Conservation (phyloP, 2,113 vertebrate species). For the Microcebus murinus region DNA sequence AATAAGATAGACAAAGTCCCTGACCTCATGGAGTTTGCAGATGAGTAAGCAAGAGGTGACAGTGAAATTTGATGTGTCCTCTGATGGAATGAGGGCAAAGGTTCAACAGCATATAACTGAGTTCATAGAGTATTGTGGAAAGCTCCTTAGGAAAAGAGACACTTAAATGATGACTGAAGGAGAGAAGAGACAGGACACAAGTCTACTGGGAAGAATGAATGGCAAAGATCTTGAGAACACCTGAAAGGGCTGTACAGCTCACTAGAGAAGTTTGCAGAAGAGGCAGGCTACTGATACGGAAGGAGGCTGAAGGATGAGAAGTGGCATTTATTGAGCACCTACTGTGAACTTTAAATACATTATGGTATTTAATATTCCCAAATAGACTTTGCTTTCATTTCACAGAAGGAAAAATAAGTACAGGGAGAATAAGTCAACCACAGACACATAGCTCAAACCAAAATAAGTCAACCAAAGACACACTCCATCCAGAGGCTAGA, state of each 20-base stretch:
- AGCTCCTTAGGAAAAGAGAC: not conserved
- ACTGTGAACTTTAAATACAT: not conserved
- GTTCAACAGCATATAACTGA: not conserved
- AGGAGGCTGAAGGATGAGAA: not conserved
- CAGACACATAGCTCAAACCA: not conserved
- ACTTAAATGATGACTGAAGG: not conserved
- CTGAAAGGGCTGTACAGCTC: not conserved
- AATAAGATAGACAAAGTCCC: not conserved
- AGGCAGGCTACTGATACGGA: not conserved
- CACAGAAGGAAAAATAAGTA: not conserved
- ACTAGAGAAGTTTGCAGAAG: not conserved
- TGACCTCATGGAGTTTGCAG: not conserved
- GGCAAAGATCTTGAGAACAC: not conserved
- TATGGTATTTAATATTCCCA: not conserved
- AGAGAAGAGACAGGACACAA: not conserved
- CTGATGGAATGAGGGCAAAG: not conserved
- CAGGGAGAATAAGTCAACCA: not conserved
- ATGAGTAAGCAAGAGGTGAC: not conserved
- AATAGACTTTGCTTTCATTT: not conserved
- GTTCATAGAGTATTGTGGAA: not conserved
- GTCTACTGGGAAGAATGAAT: not conserved
- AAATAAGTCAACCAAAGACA: not conserved
- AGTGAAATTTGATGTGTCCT: not conserved
- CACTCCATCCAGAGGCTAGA: not conserved
- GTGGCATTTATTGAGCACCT: not conserved